phyloP scores from a whole-genome alignment of 2,797 vertebrate species.

The Falco cherrug region DNA sequence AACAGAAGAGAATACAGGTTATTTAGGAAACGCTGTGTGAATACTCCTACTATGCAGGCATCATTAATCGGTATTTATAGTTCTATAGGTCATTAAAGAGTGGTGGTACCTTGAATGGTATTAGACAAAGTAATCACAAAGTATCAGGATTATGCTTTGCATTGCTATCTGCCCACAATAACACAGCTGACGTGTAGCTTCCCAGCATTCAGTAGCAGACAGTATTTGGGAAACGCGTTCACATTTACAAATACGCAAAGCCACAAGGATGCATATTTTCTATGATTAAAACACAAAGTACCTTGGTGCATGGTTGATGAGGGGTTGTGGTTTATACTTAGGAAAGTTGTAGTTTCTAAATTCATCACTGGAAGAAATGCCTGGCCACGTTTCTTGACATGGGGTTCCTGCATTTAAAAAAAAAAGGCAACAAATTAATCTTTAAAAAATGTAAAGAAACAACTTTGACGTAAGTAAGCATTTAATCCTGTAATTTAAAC shows the following conservation, averaged over 20 bases:
- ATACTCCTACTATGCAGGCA: background rate
- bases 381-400: constrained; percentile 93
- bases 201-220: background rate
- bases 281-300: constrained; percentile 67
- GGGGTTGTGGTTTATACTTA: constrained; percentile 93
- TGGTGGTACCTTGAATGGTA: background rate
- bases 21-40: background rate
- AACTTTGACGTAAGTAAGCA: background rate
- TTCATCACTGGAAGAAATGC: constrained; percentile 93
- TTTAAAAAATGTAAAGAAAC: background rate
- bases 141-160: background rate
- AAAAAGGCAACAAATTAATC: background rate
- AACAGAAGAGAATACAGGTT: background rate
- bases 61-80: background rate
- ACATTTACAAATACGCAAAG: background rate
- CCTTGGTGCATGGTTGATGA: constrained; percentile 98
- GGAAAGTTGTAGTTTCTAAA: constrained; percentile 98
- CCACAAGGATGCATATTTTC: background rate
- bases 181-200: background rate
- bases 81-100: background rate
- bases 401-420: constrained; percentile 85
- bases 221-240: background rate
- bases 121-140: background rate
- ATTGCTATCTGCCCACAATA: background rate
- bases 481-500: background rate